Base-by-base conservation (phyloP, 2,888 invertebrate species). In the Macroteleia sp. region DNA sequence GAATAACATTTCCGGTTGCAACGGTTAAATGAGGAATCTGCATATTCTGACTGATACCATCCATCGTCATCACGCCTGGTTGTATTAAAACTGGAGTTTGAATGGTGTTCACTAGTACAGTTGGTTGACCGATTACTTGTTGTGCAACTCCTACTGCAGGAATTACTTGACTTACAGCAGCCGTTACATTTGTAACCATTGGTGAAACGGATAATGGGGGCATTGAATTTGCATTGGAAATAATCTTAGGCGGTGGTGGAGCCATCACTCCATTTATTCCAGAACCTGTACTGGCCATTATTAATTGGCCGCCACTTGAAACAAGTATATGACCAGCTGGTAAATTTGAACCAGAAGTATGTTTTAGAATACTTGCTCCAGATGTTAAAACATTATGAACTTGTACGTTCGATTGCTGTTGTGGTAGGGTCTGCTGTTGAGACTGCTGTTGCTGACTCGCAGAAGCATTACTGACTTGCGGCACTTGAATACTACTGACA, bases 71-170 rank as follows among this genome's bases (percentile, higher is more conserved):
- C 81, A 96, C 94, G 1, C 95, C 94, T 0, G 96, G 95, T 85
- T 96, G 96, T 41, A 97, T 93, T 4, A 97, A 94, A 82, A 96
- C 95, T 0, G 96, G 96, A 14, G 95, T 93, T 50, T 95, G 95
- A 77, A 97, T 91, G 0, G 96, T 94, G 86, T 97, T 97, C 0
- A 97, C 95, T 3, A 97, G 93, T 0, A 96, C 96, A 0, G 96
- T 95, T 22, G 95, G 95, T 86, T 95, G 96, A 22, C 95, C 95
- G 1, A 96, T 93, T 14, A 96, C 94, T 85, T 95, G 94, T 81
- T 94, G 95, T 1, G 94, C 93, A 1, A 93, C 93, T 0, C 93
- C 93, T 0, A 94, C 94, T 0, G 94, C 93, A 1, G 95, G 94
- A 34, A 94, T 93, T 0, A 94, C 94, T 89, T 95, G 95, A 8